Base-by-base conservation (phyloP, 2,888 invertebrate genomes). In the Microdon myrmicae region DNA sequence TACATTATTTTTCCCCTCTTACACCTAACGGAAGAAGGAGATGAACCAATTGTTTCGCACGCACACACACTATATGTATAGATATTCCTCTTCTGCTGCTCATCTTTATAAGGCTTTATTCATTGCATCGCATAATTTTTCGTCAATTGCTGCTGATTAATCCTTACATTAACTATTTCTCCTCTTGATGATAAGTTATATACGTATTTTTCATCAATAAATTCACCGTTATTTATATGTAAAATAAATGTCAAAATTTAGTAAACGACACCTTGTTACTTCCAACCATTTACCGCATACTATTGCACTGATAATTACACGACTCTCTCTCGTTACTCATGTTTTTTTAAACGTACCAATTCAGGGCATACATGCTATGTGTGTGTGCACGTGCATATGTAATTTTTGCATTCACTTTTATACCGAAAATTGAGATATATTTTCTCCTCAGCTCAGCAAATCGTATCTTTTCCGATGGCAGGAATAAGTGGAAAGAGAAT, bases 371-470 rank as follows among this genome's bases (percentile, higher is more conserved):
- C n/a, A n/a, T n/a, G n/a, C n/a, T n/a, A 12, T 34, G 35, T 4
- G 2, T 37, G 9, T 9, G 12, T 51, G 9, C 39, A 39, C 29
- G 26, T 49, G 39, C 32, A 43, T 48, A 32, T 51, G 41, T 31
- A 45, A 43, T 31, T 58, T 64, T 58, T 64, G 64, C 64, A 64
- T 64, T 58, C 58, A 64, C 64, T 64, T 56, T 47, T 64, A 51
- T 47, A 32, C 58, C 58, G 41, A 53, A 64, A 58, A 51, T 34
- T 35, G 22, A 17, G 17, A 31, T 47, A 32, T 53, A 37, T 54
- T 60, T 35, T 48, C 41, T 25, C 13, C 26, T 17, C 26, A 26
- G 4, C 13, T 48, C 26, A 20, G 44, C 39, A 35, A 32, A 45
- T 22, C 31, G 31, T 32, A 22, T 14, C 20, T 31, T 37, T 9